phyloP scores from a whole-genome alignment of 1,140 invertebrate species.

The Orussus abietinus region DNA sequence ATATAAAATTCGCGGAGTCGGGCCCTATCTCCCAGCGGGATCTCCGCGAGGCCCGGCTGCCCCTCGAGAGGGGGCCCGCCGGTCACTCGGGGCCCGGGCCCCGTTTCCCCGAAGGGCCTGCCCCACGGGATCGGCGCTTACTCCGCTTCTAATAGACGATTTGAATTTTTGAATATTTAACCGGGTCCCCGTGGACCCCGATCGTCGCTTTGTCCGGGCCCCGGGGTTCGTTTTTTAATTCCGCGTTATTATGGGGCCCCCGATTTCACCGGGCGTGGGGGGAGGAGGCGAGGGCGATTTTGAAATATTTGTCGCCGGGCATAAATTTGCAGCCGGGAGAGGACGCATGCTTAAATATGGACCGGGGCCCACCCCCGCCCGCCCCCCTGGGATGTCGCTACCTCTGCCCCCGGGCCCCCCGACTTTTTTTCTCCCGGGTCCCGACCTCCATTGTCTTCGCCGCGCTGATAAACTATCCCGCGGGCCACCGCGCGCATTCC shows the following conservation, averaged over 20 bases:
- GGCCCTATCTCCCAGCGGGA: no score
- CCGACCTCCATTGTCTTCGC: slow-evolving; percentile 49
- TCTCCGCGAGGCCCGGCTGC: no score
- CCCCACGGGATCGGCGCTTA: slow-evolving; percentile 20
- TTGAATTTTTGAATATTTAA: slow-evolving; percentile 49
- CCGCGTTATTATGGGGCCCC: no score
- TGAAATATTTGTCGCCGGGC: slow-evolving; percentile 51
- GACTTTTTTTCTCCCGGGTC: slow-evolving; percentile 46
- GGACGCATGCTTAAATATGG: slow-evolving; percentile 52
- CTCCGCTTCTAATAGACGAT: slow-evolving; percentile 45
- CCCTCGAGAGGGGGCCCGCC: neutral
- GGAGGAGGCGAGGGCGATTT: slow-evolving; percentile 33
- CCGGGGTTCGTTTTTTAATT: no score
- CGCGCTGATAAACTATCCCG: slow-evolving; percentile 50
- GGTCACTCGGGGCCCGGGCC: neutral
- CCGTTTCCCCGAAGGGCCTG: slow-evolving; percentile 11
- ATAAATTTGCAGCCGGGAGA: slow-evolving; percentile 48
- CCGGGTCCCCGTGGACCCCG: slow-evolving; percentile 15
- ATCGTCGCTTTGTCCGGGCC: slow-evolving; percentile 23
- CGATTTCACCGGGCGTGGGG: slow-evolving; percentile 4
- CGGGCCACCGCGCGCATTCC: slow-evolving; percentile 43
- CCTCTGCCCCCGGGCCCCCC: slow-evolving; percentile 17
- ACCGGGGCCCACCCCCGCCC: slow-evolving; percentile 21
- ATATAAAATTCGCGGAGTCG: neutral
- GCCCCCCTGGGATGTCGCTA: slow-evolving; percentile 24